phyloP scores from a whole-genome alignment of 2,888 invertebrate genomes.

The Rhynchonema sp. region DNA sequence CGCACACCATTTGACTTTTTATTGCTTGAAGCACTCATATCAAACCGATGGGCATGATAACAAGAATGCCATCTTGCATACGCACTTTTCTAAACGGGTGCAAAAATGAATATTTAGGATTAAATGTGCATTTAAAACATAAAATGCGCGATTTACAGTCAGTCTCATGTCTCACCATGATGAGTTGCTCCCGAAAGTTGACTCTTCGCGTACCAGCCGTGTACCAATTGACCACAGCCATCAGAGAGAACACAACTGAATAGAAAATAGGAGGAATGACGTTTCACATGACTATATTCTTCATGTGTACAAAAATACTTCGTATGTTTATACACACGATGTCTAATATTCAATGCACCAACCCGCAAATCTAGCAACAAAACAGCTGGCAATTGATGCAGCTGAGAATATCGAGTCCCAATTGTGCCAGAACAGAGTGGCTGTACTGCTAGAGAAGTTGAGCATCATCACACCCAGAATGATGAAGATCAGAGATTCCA shows the following conservation, averaged over 20 bases:
- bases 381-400: constrained; percentile 21
- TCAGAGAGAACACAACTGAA: constrained; percentile 34
- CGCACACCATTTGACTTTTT: no score
- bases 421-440: constrained; percentile 19
- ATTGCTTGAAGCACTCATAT: neutral
- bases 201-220: constrained; percentile 31
- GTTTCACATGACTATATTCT: no score
- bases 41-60: constrained; percentile 33
- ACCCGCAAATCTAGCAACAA: constrained; percentile 3
- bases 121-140: no score
- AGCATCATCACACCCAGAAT: constrained; percentile 39
- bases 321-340: no score
- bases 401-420: constrained; percentile 36
- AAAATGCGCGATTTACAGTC: no score
- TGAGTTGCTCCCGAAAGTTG: constrained; percentile 37
- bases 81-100: no score
- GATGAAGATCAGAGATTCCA: constrained; percentile 40
- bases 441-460: no score
- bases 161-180: constrained; percentile 36
- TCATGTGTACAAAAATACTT: no score
- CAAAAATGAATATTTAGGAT: no score
- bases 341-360: no score
- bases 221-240: constrained; percentile 34
- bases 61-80: no score
- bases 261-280: constrained; percentile 9